A percentile compares a stretch with the other conserved stretches of the same genome.
Evolutionary conservation across 2,888 invertebrate genomes (phyloP).

Genomic region (Heliothis peltigera): DNA sequence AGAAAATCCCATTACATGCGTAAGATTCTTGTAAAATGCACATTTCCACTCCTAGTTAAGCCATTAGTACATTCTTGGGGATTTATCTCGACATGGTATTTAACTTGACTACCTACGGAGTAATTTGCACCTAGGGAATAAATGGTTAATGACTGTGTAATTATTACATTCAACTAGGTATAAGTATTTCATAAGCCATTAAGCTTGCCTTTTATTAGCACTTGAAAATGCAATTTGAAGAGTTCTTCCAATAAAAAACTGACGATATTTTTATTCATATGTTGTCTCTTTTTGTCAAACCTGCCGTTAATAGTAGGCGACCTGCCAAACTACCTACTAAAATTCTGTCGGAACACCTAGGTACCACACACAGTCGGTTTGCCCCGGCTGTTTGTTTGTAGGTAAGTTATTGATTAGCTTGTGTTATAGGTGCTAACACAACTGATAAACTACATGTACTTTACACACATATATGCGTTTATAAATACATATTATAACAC

Average conservation of each 20-base stretch:
- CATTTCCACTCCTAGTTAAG: constrained; percentile 23
- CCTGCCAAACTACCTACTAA: too few species aligned
- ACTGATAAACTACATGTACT: too few species aligned
- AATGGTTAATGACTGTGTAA: constrained; percentile 18
- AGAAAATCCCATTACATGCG: not conserved
- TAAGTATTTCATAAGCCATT: not conserved
- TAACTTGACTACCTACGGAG: constrained; percentile 6
- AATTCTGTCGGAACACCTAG: too few species aligned
- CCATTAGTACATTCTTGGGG: constrained; percentile 34
- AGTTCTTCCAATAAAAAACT: not conserved
- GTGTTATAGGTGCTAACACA: too few species aligned
- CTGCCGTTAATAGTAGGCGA: too few species aligned
- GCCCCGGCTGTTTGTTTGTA: too few species aligned
- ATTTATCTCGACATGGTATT: constrained; percentile 22
- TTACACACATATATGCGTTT: too few species aligned
- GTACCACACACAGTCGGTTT: too few species aligned
- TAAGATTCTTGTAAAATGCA: not conserved
- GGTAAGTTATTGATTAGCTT: too few species aligned
- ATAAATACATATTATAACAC: too few species aligned
- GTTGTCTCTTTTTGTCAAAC: too few species aligned
- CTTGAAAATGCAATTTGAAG: not conserved
- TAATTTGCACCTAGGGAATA: constrained; percentile 14
- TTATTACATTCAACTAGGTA: not conserved
- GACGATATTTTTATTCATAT: too few species aligned
- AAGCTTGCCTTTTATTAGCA: not conserved